Evolutionary conservation across 2,113 vertebrate genomes (phyloP).

Genomic region (Seriola aureovittata): DNA sequence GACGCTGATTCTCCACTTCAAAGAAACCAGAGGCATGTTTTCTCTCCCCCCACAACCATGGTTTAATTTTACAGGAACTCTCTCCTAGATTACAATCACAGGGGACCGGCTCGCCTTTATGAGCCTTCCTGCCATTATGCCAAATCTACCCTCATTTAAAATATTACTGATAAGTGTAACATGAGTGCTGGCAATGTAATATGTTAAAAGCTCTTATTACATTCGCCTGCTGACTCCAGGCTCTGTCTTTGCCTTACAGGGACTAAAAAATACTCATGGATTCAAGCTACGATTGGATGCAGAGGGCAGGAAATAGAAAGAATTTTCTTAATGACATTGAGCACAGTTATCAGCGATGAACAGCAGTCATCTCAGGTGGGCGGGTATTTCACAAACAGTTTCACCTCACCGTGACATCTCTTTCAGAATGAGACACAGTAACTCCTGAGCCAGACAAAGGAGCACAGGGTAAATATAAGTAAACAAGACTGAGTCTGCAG

Average conservation of each 20-base stretch:
- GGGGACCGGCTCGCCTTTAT: conserved; percentile 71
- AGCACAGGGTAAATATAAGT: neutral
- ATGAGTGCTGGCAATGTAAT: conserved; percentile 72
- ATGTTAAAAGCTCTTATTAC: conserved; percentile 77
- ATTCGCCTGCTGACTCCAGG: conserved; percentile 51
- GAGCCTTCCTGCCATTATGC: conserved; percentile 75
- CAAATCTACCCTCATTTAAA: conserved; percentile 76
- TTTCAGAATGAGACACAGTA: conserved; percentile 23
- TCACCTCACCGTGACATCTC: conserved; percentile 33
- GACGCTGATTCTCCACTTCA: conserved; percentile 78
- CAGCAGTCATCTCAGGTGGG: conserved; percentile 30
- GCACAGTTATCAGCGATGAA: conserved; percentile 17
- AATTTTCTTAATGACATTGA: conserved; percentile 42
- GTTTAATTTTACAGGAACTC: conserved; percentile 84
- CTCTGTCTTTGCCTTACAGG: conserved; percentile 40
- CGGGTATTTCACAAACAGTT: conserved; percentile 34
- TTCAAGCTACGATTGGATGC: conserved; percentile 9
- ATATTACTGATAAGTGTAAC: conserved; percentile 80
- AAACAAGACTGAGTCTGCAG: neutral
- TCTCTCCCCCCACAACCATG: conserved; percentile 44
- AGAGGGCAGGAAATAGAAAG: conserved; percentile 29
- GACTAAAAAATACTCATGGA: conserved; percentile 2
- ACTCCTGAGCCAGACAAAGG: neutral
- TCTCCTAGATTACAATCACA: conserved; percentile 76
- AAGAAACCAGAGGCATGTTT: conserved; percentile 74